These are phyloP conservation scores for Cavia porcellus DNA, from an alignment of 2,113 vertebrate species.

Conservation along the genomic window DNA sequence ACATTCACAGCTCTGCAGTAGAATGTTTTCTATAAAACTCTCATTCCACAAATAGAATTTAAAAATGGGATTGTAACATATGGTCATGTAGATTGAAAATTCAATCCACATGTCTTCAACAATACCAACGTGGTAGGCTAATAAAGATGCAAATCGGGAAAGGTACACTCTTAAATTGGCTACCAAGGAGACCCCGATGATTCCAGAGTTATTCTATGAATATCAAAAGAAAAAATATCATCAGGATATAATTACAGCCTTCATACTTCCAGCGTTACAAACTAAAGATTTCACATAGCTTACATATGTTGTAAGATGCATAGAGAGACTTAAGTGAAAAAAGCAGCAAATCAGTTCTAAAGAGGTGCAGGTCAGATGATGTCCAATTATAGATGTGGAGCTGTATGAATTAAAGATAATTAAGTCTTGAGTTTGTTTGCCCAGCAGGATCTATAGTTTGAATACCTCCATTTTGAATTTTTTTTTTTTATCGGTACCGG, in stretches of 20 bases:
- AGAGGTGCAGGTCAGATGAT: not conserved
- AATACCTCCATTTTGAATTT: not conserved
- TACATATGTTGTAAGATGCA: conserved; percentile 1
- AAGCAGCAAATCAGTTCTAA: conserved; percentile 35
- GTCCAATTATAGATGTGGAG: conserved; percentile 41
- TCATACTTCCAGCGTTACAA: conserved; percentile 12
- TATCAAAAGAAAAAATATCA: conserved; percentile 37
- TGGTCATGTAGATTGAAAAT: conserved; percentile 59
- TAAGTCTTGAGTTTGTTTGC: conserved; percentile 7
- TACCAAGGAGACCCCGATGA: conserved; percentile 19
- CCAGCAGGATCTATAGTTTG: not conserved
- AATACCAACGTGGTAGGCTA: not conserved
- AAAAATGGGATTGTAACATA: conserved; percentile 58
- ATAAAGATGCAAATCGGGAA: conserved; percentile 34
- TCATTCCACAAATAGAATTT: conserved; percentile 69
- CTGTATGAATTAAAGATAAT: not conserved
- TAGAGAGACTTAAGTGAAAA: not conserved
- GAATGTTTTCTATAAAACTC: conserved; percentile 57
- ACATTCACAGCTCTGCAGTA: conserved; percentile 51
- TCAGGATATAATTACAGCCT: conserved; percentile 27
- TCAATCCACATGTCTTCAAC: conserved; percentile 16
- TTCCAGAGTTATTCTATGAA: conserved; percentile 6
- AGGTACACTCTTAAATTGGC: not conserved
- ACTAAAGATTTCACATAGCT: conserved; percentile 12
- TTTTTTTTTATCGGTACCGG: no score